Evolutionary conservation across 1,140 invertebrate genomes (phyloP).

Genomic region (Drosophila pectinifera): DNA sequence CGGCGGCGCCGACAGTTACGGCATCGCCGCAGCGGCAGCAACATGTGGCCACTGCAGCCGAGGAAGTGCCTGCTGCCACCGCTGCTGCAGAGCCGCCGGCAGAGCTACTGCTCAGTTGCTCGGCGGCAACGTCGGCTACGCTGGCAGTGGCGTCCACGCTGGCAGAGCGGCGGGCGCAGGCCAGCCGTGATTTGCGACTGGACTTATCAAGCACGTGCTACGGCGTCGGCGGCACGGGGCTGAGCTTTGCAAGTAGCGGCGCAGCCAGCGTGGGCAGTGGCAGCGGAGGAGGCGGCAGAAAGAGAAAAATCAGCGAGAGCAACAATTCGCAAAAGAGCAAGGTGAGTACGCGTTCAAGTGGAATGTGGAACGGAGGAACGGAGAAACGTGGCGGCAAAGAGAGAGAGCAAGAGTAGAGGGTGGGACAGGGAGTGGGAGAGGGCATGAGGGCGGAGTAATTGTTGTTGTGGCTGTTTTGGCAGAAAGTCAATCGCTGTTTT

Average conservation of each 20-base stretch:
- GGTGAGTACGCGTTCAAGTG: constrained; percentile 56
- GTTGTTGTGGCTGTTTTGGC: constrained; percentile 27
- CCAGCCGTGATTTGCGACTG: constrained; percentile 74
- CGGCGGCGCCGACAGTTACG: constrained; percentile 22
- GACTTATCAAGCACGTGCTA: constrained; percentile 80
- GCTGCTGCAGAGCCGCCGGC: constrained; percentile 17
- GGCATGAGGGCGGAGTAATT: neutral
- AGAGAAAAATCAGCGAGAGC: constrained; percentile 85
- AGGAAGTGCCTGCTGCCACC: constrained; percentile 7
- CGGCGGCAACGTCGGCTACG: constrained; percentile 61
- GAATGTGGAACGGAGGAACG: constrained; percentile 1
- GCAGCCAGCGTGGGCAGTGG: constrained; percentile 60
- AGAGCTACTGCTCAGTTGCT: constrained; percentile 39
- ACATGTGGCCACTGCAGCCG: constrained; percentile 56
- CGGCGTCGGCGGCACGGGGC: constrained; percentile 67
- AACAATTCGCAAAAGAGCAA: constrained; percentile 83
- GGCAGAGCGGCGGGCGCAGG: constrained; percentile 62
- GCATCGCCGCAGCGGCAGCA: constrained; percentile 51
- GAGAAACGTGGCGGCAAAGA: constrained; percentile 4
- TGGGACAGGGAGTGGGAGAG: too few relatives aligned
- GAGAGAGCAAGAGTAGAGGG: neutral
- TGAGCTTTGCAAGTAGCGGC: constrained; percentile 59
- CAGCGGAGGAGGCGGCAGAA: constrained; percentile 79
- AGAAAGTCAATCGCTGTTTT: constrained; percentile 71
- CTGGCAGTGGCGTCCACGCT: constrained; percentile 67